Conservation (phyloP, 2,113 vertebrate species). For the Ictidomys tridecemlineatus region DNA sequence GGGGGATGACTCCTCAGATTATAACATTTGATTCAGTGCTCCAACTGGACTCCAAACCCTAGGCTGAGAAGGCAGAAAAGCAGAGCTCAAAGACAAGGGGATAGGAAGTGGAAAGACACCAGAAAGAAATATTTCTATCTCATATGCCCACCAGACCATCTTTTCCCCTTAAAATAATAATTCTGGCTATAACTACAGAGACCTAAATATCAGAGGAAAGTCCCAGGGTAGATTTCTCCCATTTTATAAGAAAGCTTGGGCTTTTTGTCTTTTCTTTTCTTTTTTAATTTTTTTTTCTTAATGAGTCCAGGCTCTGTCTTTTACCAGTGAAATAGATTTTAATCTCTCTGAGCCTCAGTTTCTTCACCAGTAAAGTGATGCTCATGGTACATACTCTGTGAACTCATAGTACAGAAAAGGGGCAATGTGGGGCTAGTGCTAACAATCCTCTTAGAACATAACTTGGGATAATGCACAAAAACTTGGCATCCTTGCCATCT, state of each 20-base stretch:
- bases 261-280: no score
- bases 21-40: no score
- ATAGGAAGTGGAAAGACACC: neutral
- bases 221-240: neutral
- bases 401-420: neutral
- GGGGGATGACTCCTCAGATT: neutral
- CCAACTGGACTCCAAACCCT: neutral
- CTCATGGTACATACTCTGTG: neutral
- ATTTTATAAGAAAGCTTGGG: neutral
- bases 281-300: no score
- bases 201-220: neutral
- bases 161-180: neutral
- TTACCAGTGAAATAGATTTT: neutral
- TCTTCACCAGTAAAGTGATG: neutral
- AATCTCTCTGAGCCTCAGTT: neutral
- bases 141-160: no score
- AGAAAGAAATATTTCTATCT: neutral
- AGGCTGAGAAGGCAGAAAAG: no score
- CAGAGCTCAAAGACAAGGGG: neutral
- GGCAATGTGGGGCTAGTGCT: neutral
- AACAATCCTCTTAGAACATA: neutral
- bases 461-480: neutral
- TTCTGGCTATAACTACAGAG: neutral
- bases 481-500: neutral
- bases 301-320: neutral